Conservation (phyloP, 2,113 vertebrate genomes). For the Eudyptes chrysolophus region DNA sequence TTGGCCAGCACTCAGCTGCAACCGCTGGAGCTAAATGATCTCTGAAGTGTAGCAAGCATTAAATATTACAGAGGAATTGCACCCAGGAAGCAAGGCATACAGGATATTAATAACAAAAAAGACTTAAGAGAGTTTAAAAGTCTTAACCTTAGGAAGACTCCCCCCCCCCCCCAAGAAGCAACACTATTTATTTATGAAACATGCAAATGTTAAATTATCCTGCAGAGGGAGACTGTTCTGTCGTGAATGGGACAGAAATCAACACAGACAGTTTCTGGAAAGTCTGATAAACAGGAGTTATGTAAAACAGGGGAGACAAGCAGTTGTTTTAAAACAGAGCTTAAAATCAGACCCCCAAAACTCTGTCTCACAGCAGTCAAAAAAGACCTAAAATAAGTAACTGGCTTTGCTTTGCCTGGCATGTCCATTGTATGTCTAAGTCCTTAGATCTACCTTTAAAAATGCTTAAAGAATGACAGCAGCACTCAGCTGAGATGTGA, state of each 20-base stretch:
- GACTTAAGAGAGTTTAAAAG: background rate
- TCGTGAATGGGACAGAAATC: background rate
- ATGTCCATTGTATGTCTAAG: background rate
- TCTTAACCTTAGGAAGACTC: background rate
- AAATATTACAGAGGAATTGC: too few relatives aligned
- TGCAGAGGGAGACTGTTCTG: background rate
- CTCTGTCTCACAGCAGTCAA: background rate
- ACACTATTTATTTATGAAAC: too few relatives aligned
- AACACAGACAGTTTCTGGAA: rapidly evolving
- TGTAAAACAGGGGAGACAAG: background rate
- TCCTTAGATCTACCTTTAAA: background rate
- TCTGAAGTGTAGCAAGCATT: background rate
- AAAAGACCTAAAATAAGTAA: background rate
- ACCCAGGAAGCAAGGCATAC: background rate
- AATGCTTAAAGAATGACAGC: background rate
- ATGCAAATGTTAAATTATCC: background rate
- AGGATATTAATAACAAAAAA: background rate
- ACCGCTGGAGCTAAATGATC: background rate
- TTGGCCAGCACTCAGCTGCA: background rate
- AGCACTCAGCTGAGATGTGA: background rate
- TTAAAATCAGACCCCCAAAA: background rate
- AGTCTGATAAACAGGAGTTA: background rate
- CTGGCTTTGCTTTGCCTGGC: background rate
- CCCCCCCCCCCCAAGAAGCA: too few relatives aligned
- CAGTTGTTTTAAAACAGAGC: background rate